Base-by-base conservation (phyloP, 1,140 invertebrate species). In the Limonius californicus region DNA sequence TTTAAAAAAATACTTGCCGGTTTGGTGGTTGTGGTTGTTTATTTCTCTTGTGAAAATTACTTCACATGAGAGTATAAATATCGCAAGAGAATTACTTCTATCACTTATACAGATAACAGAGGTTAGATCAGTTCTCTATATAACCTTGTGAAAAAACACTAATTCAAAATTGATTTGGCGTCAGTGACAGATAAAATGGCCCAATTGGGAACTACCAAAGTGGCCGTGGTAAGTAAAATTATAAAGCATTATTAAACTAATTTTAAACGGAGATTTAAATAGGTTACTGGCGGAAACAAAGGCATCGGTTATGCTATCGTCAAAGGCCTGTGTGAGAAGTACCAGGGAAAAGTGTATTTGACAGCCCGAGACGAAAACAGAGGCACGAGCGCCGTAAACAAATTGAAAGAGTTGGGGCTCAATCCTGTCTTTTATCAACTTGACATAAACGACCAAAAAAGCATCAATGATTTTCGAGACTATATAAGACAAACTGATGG, bases 201-300 rank as follows among this genome's bases (percentile, higher is more conserved):
- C 11, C 27, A 12, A 12, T 11, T 39, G 35, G 35, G 2, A 12
- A 12, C 35, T 39, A 2, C 2, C 2, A 39, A 39, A 39, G 35
- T 39, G 8, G 35, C 35, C 2, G 35, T 39, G 11, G 35, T 39
- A 39, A 39, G 35, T 39, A 39, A 11, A 39, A 39, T 39, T 39
- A 39, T 2, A 39, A 39, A 39, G n/a, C 3, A 39, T 14, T n/a
- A 11, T 4, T 4, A 27, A 27, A 4, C 35, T 39, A 6, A 11
- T 2, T 39, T 12, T 39, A 14, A 2, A 39, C n/a, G 11, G 2
- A 30, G 14, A 32, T 58, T 45, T 39, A 11, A 27, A 53, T 65
- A 76, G 75, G 87, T 91, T 1, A 90, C 89, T 47, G 89, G 89
- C 16, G 74, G 81, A n/a, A 90, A 90, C 69, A 89, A 90, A 80